Evolutionary conservation across 2,888 invertebrate genomes (phyloP).

Genomic region (Sussaba pulchella): DNA sequence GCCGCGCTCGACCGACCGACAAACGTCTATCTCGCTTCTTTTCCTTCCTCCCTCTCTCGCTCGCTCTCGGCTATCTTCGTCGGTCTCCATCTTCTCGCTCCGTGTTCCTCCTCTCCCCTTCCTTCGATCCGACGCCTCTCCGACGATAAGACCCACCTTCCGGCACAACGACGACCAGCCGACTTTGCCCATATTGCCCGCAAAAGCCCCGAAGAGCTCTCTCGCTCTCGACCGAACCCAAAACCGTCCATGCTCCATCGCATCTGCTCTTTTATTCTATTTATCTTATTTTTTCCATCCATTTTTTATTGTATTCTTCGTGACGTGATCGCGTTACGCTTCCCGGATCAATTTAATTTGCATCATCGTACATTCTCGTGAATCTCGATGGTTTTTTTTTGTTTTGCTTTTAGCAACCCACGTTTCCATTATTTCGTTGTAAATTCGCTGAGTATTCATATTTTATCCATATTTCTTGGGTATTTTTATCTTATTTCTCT

Average conservation of each 20-base stretch:
- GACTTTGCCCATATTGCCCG: slow-evolving; percentile 2
- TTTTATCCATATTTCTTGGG: neutral
- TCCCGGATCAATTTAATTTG: neutral
- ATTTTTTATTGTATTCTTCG: no score
- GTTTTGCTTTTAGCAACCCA: neutral
- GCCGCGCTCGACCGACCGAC: slow-evolving; percentile 36
- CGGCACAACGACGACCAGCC: slow-evolving; percentile 21
- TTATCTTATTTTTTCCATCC: neutral
- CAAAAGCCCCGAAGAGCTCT: neutral
- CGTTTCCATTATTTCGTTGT: slow-evolving; percentile 7
- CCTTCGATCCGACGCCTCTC: slow-evolving; percentile 41
- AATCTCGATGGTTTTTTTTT: no score
- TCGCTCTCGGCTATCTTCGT: neutral
- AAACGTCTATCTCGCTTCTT: slow-evolving; percentile 2
- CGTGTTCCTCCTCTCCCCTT: slow-evolving; percentile 21
- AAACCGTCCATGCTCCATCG: neutral
- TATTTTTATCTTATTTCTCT: neutral
- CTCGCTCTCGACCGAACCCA: neutral
- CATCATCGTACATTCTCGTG: neutral
- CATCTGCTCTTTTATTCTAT: neutral
- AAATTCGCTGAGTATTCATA: neutral
- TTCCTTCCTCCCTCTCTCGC: slow-evolving; percentile 4
- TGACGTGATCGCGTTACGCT: neutral
- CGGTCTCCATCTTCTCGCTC: slow-evolving; percentile 3
- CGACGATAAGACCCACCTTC: slow-evolving; percentile 48